Base-by-base conservation (phyloP, 2,113 vertebrate species). In the Hippocampus abdominalis region DNA sequence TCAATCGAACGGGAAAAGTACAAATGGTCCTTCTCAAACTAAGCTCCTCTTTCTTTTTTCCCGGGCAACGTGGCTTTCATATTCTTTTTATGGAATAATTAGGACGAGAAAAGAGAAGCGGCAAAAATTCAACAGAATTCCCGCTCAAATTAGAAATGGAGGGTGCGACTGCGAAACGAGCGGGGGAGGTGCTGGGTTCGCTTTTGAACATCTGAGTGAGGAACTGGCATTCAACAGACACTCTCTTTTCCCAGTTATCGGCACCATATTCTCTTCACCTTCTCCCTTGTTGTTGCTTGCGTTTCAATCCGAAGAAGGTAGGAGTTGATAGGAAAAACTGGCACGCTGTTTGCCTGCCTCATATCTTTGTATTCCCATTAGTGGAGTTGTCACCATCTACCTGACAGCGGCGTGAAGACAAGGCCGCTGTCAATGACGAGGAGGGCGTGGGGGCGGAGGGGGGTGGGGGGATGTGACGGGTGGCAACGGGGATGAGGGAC, bases 191-290 rank as follows among this genome's bases (percentile, higher is more conserved):
- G 70, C 36, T 62, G 62, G 73, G 76, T 68, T 66, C 39, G 36
- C 48, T 75, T 85, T 81, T 86, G 84, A 83, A 87, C 77, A 84
- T 85, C 81, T 25, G 54, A 57, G 54, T 57, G 80, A 54, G 83
- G 57, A 64, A 66, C 65, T 69, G 71, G 56, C 77, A 78, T 68
- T 81, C 78, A 68, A 65, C 74, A 65, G 54, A 56, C 53, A 48
- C 71, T 69, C 40, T 39, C 29, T 39, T 67, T 81, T 63, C 46
- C 73, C 64, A 68, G 59, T 68, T 69, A 77, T 72, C 69, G 67
- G 71, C 8, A 1, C 20, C 69, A 70, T 48, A 76, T 77, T 59
- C 59, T 69, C 66, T 80, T 64, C 76, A 76, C 46, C 68, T 70
- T 39, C 70, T 73, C 79, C 71, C 74, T 42, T 11, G 59, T 78